phyloP scores from a whole-genome alignment of 2,888 invertebrate species.

The Adela reaumurella region DNA sequence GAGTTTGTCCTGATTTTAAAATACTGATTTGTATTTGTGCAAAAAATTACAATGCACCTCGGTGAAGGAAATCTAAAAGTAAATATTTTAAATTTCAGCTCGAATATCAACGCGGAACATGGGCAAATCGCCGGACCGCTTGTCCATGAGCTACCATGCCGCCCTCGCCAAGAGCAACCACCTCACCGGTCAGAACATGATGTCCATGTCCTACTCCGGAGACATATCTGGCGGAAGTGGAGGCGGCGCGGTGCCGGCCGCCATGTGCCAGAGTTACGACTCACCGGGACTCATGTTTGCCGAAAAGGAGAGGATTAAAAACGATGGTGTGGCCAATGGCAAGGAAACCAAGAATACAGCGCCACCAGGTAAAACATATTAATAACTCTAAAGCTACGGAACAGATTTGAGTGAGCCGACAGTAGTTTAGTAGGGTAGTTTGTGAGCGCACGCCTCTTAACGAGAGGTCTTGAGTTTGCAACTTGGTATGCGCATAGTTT shows the following conservation, averaged over 20 bases:
- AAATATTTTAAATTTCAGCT: too few relatives aligned
- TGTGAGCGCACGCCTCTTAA: too few relatives aligned
- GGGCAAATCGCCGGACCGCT: slow-evolving; percentile 67
- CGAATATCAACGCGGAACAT: slow-evolving; percentile 36
- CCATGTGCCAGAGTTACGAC: slow-evolving; percentile 37
- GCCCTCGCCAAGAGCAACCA: slow-evolving; percentile 25
- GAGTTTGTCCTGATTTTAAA: too few relatives aligned
- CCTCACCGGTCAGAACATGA: slow-evolving; percentile 22
- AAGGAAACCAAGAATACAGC: neutral
- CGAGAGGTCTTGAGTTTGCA: too few relatives aligned
- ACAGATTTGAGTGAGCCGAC: neutral
- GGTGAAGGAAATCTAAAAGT: too few relatives aligned
- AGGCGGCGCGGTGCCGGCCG: slow-evolving; percentile 5
- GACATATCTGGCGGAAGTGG: slow-evolving; percentile 19
- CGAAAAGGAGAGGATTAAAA: slow-evolving; percentile 11
- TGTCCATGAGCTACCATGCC: slow-evolving; percentile 68
- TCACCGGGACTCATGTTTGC: slow-evolving; percentile 25
- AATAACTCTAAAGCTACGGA: neutral
- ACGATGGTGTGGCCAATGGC: neutral
- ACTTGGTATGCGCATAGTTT: too few relatives aligned
- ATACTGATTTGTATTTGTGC: too few relatives aligned
- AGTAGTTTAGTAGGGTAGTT: too few relatives aligned
- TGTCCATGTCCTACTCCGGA: slow-evolving; percentile 30
- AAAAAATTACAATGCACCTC: too few relatives aligned
- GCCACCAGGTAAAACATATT: neutral